Evolutionary conservation across 2,113 vertebrate species (phyloP).

Genomic region (Lycocorax pyrrhopterus): DNA sequence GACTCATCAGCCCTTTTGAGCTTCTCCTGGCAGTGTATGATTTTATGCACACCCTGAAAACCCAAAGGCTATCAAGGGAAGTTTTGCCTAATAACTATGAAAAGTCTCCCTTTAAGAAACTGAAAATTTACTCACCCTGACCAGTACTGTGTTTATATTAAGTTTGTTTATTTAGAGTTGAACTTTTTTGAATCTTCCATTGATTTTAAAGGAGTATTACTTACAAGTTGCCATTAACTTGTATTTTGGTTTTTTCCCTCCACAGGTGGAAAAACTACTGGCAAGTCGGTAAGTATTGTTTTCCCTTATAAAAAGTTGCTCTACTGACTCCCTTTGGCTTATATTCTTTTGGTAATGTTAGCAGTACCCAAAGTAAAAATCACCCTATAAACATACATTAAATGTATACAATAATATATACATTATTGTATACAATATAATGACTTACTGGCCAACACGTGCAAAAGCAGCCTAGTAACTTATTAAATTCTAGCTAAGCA

Average conservation of each 20-base stretch:
- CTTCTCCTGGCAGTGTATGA: neutral
- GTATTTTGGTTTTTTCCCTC: neutral
- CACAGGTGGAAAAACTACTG: neutral
- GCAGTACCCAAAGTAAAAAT: neutral
- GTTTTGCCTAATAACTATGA: neutral
- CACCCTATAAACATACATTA: neutral
- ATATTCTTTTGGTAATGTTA: neutral
- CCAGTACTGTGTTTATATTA: neutral
- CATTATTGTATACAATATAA: neutral
- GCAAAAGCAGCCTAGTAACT: neutral
- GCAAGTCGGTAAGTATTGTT: slow-evolving; percentile 10
- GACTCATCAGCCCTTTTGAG: fast-evolving
- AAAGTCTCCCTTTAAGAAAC: neutral
- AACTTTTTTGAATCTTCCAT: neutral
- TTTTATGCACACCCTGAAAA: neutral
- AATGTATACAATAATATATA: neutral
- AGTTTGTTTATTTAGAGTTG: neutral
- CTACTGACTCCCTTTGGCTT: neutral
- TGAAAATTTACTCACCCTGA: neutral
- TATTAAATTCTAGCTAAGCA: neutral
- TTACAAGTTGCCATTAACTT: neutral
- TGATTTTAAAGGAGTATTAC: neutral
- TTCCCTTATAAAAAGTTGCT: neutral
- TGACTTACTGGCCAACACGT: neutral
- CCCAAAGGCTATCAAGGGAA: neutral